phyloP scores from a whole-genome alignment of 2,888 invertebrate species.

The Sarcophaga variegata region DNA sequence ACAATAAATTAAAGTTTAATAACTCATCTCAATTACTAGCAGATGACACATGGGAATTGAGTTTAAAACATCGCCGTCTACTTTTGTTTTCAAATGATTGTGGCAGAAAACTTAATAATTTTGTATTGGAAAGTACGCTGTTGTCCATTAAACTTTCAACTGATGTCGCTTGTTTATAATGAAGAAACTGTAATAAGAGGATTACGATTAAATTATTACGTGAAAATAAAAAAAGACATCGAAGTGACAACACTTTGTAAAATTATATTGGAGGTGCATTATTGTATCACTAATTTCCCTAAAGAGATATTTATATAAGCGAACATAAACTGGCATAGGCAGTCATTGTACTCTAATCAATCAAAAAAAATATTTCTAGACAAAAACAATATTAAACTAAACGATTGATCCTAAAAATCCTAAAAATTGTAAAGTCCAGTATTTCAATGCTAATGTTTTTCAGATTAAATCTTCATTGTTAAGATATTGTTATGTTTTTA shows the following conservation, averaged over 20 bases:
- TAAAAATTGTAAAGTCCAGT: too few relatives aligned
- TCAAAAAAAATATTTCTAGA: not conserved
- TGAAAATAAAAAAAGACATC: not conserved
- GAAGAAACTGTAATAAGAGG: too few relatives aligned
- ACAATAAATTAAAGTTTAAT: slow-evolving; percentile 53
- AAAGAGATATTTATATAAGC: slow-evolving; percentile 11
- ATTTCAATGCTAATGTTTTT: too few relatives aligned
- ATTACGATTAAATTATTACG: not conserved
- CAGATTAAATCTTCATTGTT: too few relatives aligned
- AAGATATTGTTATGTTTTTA: too few relatives aligned
- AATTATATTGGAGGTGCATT: slow-evolving; percentile 15
- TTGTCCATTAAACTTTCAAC: not conserved
- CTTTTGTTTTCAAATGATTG: too few relatives aligned
- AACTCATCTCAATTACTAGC: slow-evolving; percentile 38
- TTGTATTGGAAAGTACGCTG: not conserved
- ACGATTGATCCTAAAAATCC: too few relatives aligned
- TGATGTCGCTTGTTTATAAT: not conserved
- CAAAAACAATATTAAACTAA: too few relatives aligned
- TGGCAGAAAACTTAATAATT: not conserved
- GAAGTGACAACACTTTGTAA: slow-evolving; percentile 8
- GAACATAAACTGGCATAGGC: not conserved
- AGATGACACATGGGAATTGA: slow-evolving; percentile 6
- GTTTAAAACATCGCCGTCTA: not conserved
- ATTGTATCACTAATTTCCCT: slow-evolving; percentile 56
- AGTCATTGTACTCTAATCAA: slow-evolving; percentile 39